Percentiles rank a stretch among this genome's conserved stretches.
These are phyloP conservation scores for Drosophila mimica DNA, from an alignment of 2,888 invertebrate genomes.

Conservation along the genomic window DNA sequence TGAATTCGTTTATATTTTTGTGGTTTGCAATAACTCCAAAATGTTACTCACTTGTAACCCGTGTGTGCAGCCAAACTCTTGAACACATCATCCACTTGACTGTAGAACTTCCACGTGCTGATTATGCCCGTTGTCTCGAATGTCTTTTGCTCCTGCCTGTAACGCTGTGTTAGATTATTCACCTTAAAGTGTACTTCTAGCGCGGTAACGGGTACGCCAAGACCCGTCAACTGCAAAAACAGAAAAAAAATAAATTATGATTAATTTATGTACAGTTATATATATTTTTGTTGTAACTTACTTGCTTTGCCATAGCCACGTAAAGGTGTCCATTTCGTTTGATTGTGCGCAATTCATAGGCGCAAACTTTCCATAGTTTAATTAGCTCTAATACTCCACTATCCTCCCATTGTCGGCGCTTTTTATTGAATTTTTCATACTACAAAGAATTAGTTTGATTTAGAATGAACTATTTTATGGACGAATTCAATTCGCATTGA, in stretches of 20 bases:
- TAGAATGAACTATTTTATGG: neutral
- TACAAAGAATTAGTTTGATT: conserved; percentile 12
- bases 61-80: conserved; percentile 84
- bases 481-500: neutral
- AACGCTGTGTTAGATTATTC: conserved; percentile 84
- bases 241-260: neutral
- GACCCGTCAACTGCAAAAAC: conserved; percentile 78
- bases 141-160: conserved; percentile 84
- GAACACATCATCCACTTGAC: conserved; percentile 84
- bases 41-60: conserved; percentile 76
- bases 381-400: conserved; percentile 84
- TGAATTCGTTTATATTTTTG: neutral
- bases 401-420: conserved; percentile 85
- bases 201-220: conserved; percentile 84
- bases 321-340: conserved; percentile 85
- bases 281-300: conserved; percentile 18
- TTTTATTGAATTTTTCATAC: conserved; percentile 85
- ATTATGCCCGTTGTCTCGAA: conserved; percentile 84
- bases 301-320: conserved; percentile 84
- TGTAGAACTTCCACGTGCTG: conserved; percentile 84
- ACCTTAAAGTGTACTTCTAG: conserved; percentile 84
- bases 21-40: neutral
- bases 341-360: conserved; percentile 84
- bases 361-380: conserved; percentile 85
- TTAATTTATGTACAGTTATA: neutral